Base-by-base conservation (phyloP, 2,113 vertebrate genomes). In the Globicephala melas region DNA sequence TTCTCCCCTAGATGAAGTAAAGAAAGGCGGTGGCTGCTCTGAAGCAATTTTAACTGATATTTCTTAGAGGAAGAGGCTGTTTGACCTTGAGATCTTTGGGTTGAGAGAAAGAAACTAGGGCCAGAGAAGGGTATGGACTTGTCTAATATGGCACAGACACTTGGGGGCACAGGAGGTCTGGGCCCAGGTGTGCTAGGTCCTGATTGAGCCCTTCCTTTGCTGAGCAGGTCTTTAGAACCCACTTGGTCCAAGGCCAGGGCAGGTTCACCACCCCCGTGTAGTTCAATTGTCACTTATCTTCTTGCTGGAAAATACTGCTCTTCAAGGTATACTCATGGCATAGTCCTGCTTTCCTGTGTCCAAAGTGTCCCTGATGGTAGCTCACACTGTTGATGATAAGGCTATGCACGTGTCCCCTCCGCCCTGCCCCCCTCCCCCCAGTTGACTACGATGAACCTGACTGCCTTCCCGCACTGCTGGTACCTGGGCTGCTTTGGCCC, bases 11-110 rank as follows among this genome's bases (percentile, higher is more conserved):
- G 79, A 96, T 96, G 89, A 93, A 94, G 96, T 60, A 90, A 84
- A 96, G 65, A 85, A 97, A 97, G 96, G 74, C 44, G 76, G 82
- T 20, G 13, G 21, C 15, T 3, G 21, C 63, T 94, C 38, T 76
- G 53, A 96, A 89, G 53, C 44, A 26, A 41, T 93, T 97, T 86
- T 50, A 74, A 70, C 47, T 44, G 36, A 36, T 63, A 63, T 97
- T 93, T 97, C 86, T 93, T 68, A 80, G 82, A 63, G 63, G 65
- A 73, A 90, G 55, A 92, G 74, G 26, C 50, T 60, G 36, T 81
- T 82, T 95, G 92, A 96, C 98, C 70, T 97, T 76, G 83, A 94
- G 90, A 23, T 81, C 76, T 6, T 25, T n/a, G 62, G 71, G 58
- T 92, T 80, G n/a, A 87, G 62, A 91, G 83, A 76, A 70, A 95